A percentile compares a stretch with the other conserved stretches of the same genome.
phyloP scores from a whole-genome alignment of 53 echinoderm and acorn worm species.

The Paelopatides confundens region DNA sequence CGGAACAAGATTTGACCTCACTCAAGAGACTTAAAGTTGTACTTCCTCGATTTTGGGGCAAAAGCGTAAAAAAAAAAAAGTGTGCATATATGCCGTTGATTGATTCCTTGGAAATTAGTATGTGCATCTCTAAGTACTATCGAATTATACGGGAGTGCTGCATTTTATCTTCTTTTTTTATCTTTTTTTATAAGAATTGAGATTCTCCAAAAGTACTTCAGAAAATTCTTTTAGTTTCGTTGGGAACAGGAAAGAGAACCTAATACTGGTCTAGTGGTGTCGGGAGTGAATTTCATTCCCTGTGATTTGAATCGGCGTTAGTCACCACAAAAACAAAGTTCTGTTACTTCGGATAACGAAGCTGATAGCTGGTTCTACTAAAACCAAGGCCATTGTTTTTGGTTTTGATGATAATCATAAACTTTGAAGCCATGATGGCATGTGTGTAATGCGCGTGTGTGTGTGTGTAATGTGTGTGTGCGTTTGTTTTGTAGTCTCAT shows the following conservation, averaged over 20 bases:
- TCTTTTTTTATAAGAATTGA: not conserved
- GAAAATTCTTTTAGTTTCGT: not conserved
- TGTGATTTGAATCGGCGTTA: too few relatives aligned
- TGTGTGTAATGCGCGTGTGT: too few relatives aligned
- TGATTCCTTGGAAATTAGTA: conserved; percentile 29
- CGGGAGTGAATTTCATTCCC: too few relatives aligned
- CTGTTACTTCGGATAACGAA: too few relatives aligned
- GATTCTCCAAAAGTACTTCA: not conserved
- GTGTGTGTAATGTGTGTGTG: too few relatives aligned
- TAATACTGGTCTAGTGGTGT: too few relatives aligned
- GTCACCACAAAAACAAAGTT: too few relatives aligned
- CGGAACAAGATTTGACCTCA: not conserved
- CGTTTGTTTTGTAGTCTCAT: too few relatives aligned
- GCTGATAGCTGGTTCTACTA: too few relatives aligned
- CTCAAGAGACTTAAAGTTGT: not conserved
- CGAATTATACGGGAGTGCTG: not conserved
- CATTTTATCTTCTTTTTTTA: not conserved
- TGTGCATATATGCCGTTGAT: not conserved
- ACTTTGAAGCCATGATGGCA: too few relatives aligned
- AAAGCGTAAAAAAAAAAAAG: not conserved
- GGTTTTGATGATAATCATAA: too few relatives aligned
- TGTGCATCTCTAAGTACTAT: conserved; percentile 28
- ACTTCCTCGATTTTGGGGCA: conserved; percentile 13
- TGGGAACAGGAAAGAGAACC: not conserved
- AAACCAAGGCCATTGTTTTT: too few relatives aligned